phyloP scores from a whole-genome alignment of 1,140 invertebrate species.

The Colletes gigas region DNA sequence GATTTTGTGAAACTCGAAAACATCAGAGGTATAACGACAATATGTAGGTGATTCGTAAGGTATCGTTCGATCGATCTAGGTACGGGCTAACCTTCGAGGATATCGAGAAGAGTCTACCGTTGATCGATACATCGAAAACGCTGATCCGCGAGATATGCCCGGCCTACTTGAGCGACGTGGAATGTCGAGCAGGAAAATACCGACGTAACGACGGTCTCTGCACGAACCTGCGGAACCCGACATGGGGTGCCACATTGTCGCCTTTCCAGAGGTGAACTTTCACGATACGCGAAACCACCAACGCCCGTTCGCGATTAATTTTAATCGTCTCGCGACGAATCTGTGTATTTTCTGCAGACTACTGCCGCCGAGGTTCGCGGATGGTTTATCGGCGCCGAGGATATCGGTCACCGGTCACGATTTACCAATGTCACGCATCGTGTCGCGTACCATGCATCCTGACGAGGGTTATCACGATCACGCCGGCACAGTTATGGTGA shows the following conservation, averaged over 20 bases:
- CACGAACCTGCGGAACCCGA: slow-evolving; percentile 94
- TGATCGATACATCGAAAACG: slow-evolving; percentile 95
- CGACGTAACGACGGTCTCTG: slow-evolving; percentile 94
- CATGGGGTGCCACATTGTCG: slow-evolving; percentile 93
- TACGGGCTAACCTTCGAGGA: slow-evolving; percentile 92
- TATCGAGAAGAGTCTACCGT: slow-evolving; percentile 92
- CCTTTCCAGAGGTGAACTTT: slow-evolving; percentile 88
- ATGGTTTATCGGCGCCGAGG: slow-evolving; percentile 91
- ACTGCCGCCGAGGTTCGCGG: slow-evolving; percentile 89
- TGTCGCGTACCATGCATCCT: slow-evolving; percentile 94
- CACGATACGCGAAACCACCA: not conserved
- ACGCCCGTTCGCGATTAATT: not conserved
- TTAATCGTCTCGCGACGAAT: not conserved
- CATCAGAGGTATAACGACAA: too few species aligned
- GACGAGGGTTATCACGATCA: slow-evolving; percentile 96
- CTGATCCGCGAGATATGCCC: slow-evolving; percentile 93
- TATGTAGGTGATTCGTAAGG: too few species aligned
- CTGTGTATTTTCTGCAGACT: slow-evolving; percentile 80
- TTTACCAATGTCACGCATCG: slow-evolving; percentile 90
- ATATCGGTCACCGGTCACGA: slow-evolving; percentile 87
- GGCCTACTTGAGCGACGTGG: slow-evolving; percentile 91
- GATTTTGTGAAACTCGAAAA: too few species aligned
- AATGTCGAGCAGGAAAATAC: slow-evolving; percentile 95
- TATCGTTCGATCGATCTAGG: slow-evolving; percentile 77
- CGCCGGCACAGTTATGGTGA: slow-evolving; percentile 95